Base-by-base conservation (phyloP, 2,888 invertebrate genomes). In the Panopea generosa region DNA sequence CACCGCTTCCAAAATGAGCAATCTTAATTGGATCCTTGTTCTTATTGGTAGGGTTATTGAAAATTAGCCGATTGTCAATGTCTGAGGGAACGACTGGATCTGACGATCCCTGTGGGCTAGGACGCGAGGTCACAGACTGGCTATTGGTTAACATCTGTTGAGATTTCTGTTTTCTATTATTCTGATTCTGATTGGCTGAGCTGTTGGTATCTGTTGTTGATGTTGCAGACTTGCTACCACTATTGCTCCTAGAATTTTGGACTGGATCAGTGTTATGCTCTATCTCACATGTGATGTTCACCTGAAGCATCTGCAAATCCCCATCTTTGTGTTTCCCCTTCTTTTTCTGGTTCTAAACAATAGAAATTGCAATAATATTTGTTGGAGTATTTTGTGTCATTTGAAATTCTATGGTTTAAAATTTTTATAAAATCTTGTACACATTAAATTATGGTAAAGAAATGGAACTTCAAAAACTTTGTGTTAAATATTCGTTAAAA, bases 271-370 rank as follows among this genome's bases (percentile, higher is more conserved):
- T 43, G 24, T 57, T 57, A 18, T 67, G 61, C 18, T 73, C 80
- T 20, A 70, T 66, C 59, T 73, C 73, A 68, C 68, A 69, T 14
- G 74, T 79, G 22, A 69, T 75, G 43, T 61, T 71, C 40, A 68
- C 73, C 66, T 77, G 74, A 20, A 65, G 62, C 16, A 56, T 74
- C 45, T 60, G 47, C 20, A 52, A 45, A 14, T 69, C 76, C 20
- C 38, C 59, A 2, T 73, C 77, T 81, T 77, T 81, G 59, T 81
- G 81, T 24, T 81, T 83, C 20, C 77, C 67, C 49, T 66, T 76
- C 65, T 66, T 74, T 59, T 73, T 78, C 55, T 56, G 63, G 53
- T 57, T 63, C 81, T 77, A 70, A 43, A 71, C 55, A 11, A 53
- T 33, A 33, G 33, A 7, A 33, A n/a, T n/a, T n/a, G n/a, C n/a